phyloP scores from a whole-genome alignment of 2,888 invertebrate species.

The Leucozona laternaria region DNA sequence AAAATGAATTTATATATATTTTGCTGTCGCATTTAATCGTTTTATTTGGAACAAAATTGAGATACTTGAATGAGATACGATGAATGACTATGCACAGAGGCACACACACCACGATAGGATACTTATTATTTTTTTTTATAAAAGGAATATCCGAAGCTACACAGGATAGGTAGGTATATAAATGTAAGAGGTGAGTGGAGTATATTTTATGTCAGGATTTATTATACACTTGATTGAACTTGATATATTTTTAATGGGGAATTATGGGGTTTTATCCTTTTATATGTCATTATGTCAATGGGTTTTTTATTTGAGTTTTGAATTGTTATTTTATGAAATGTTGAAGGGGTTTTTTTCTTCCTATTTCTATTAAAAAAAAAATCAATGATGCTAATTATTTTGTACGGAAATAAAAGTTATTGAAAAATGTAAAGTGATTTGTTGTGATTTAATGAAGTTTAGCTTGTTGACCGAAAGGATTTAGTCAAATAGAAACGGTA shows the following conservation, averaged over 20 bases:
- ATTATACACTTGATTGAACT: constrained; percentile 52
- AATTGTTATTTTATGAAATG: constrained; percentile 11
- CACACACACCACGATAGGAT: background rate
- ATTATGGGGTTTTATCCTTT: constrained; percentile 37
- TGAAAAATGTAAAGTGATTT: too few species aligned
- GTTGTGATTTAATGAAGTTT: too few species aligned
- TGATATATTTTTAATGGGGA: constrained; percentile 41
- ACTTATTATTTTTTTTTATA: background rate
- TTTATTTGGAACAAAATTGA: constrained; percentile 28
- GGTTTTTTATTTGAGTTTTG: constrained; percentile 34
- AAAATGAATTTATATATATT: constrained; percentile 28
- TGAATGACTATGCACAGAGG: constrained; percentile 1
- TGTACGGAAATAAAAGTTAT: background rate
- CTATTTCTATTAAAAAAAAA: background rate
- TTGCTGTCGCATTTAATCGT: constrained; percentile 36
- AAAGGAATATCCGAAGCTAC: constrained; percentile 11
- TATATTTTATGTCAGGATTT: constrained; percentile 23
- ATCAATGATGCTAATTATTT: background rate
- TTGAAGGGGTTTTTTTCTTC: background rate
- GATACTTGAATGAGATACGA: constrained; percentile 33
- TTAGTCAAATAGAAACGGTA: too few species aligned
- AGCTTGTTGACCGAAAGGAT: too few species aligned
- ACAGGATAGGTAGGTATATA: background rate
- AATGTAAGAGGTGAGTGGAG: background rate
- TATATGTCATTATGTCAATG: constrained; percentile 73